phyloP scores from a whole-genome alignment of 2,888 invertebrate genomes.

The Cetonia aurata region DNA sequence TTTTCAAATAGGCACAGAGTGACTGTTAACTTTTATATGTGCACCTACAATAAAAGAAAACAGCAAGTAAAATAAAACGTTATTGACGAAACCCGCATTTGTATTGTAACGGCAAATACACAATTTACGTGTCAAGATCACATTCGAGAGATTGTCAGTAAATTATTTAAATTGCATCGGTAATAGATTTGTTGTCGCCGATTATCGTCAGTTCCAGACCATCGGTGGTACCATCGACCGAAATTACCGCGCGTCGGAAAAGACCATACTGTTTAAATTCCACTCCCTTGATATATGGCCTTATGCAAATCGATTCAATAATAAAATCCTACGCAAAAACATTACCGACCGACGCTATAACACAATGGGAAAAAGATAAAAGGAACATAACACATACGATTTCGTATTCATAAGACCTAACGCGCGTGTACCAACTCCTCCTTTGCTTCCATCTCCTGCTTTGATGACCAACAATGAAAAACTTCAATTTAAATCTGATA shows the following conservation, averaged over 20 bases:
- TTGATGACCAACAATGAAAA: slow-evolving; percentile 30
- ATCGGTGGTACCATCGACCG: slow-evolving; percentile 19
- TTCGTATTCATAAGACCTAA: slow-evolving; percentile 36
- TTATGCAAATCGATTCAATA: slow-evolving; percentile 40
- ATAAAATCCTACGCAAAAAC: slow-evolving; percentile 39
- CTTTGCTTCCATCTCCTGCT: not conserved
- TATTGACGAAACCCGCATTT: slow-evolving; percentile 8
- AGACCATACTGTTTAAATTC: slow-evolving; percentile 35
- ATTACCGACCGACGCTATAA: slow-evolving; percentile 28
- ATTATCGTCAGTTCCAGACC: slow-evolving; percentile 14
- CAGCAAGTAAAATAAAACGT: not conserved
- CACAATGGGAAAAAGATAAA: slow-evolving; percentile 33
- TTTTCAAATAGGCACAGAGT: no score
- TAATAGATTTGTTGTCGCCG: slow-evolving; percentile 30
- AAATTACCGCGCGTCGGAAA: slow-evolving; percentile 28
- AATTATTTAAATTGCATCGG: slow-evolving; percentile 34
- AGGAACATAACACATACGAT: slow-evolving; percentile 30
- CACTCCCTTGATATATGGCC: slow-evolving; percentile 36
- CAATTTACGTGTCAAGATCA: slow-evolving; percentile 30
- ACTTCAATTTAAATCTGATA: slow-evolving; percentile 45
- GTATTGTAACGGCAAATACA: slow-evolving; percentile 8
- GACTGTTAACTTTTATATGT: no score
- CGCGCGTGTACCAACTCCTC: not conserved
- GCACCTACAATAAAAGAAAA: slow-evolving; percentile 7
- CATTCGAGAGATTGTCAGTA: slow-evolving; percentile 18